Conservation (phyloP, 2,888 invertebrate species). For the Tigriopus californicus region DNA sequence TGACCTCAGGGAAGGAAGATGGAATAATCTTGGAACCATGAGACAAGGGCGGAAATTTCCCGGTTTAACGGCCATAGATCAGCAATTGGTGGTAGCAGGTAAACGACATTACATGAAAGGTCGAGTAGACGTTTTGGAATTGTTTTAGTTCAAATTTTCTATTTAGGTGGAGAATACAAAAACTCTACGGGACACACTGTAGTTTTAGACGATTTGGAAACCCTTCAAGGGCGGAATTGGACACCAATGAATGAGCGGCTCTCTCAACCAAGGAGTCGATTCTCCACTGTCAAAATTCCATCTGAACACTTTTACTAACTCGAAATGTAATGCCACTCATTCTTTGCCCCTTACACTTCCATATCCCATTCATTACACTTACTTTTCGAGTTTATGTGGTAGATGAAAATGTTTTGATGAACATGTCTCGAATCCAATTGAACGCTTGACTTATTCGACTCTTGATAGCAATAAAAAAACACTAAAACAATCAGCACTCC, state of each 20-base stretch:
- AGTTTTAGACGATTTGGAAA: constrained; percentile 5
- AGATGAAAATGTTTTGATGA: too few relatives aligned
- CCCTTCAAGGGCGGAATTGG: not conserved
- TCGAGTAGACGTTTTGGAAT: too few relatives aligned
- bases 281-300: not conserved
- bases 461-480: too few relatives aligned
- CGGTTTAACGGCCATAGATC: constrained; percentile 2
- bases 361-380: too few relatives aligned
- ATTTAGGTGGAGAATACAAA: not conserved
- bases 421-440: too few relatives aligned
- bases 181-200: not conserved
- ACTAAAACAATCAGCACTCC: too few relatives aligned
- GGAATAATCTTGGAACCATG: not conserved
- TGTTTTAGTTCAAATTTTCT: too few relatives aligned
- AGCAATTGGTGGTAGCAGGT: constrained; percentile 1
- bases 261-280: constrained; percentile 3
- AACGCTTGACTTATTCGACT: too few relatives aligned
- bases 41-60: constrained; percentile 3
- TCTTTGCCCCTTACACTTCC: too few relatives aligned
- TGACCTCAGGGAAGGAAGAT: not conserved
- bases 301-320: not conserved
- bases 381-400: too few relatives aligned
- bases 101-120: too few relatives aligned
- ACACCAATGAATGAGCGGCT: not conserved
- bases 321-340: too few relatives aligned